Percentiles rank a stretch among this genome's conserved stretches.
phyloP scores from a whole-genome alignment of 92 coral and sea anemone genomes.

The Epizoanthus stellaris region DNA sequence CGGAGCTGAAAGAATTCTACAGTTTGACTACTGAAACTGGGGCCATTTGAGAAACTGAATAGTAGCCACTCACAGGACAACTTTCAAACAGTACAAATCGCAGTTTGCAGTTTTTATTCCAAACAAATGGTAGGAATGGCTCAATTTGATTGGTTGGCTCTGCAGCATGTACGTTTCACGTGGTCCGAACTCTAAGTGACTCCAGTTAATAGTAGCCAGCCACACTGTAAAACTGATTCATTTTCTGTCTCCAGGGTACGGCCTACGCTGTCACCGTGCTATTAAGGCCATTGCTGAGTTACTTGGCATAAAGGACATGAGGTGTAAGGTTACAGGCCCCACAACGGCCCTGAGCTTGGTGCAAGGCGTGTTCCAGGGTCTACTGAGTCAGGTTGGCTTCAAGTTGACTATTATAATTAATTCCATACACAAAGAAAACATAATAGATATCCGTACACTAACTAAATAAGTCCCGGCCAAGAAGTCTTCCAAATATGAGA shows the following conservation, averaged over 20 bases:
- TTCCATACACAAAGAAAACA: not conserved
- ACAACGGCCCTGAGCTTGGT: constrained; percentile 95
- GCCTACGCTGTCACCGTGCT: constrained; percentile 95
- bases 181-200: too few species aligned
- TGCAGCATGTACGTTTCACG: too few species aligned
- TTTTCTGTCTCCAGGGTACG: constrained; percentile 70
- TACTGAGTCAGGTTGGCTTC: constrained; percentile 86
- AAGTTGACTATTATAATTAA: too few species aligned
- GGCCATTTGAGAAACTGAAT: too few species aligned
- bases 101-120: too few species aligned
- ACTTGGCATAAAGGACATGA: constrained; percentile 95
- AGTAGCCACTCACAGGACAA: too few species aligned
- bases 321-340: constrained; percentile 93
- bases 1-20: too few species aligned
- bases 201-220: not conserved
- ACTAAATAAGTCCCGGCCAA: not conserved
- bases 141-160: too few species aligned
- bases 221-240: not conserved
- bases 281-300: constrained; percentile 91
- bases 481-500: not conserved
- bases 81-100: too few species aligned
- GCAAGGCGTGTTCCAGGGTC: constrained; percentile 94
- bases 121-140: too few species aligned
- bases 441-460: not conserved
- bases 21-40: too few species aligned